Evolutionary conservation across 2,797 vertebrate genomes (phyloP), one percentile per base, ranked within the genome.

Genomic region (Enteromius thamalakanensis): DNA sequence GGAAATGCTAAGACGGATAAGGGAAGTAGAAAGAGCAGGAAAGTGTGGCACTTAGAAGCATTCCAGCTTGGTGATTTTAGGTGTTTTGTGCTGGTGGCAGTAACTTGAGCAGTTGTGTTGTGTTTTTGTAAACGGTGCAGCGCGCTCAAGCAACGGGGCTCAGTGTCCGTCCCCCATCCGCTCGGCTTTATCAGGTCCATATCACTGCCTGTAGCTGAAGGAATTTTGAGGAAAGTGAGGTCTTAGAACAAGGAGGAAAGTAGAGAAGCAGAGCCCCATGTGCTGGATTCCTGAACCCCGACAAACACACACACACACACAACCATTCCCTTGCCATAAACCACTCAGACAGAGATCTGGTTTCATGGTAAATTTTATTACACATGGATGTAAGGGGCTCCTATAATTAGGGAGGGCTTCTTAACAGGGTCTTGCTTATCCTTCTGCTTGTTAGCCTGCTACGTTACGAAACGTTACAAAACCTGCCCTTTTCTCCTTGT

Each of bases 341-440:
- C 82, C 83, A 81, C 71, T 78, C 79, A 84, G 58, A 78, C 79
- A 49, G 53, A 75, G 78, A 86, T 84, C 85, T 62, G 42, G 87
- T 88, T 89, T 88, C 86, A 81, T 71, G 82, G 65, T 85, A 81
- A 87, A 85, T 79, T 79, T 80, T 81, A 83, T 86, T 85, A 84
- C 86, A 86, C 77, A 81, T 85, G 80, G 71, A 85, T 87, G 81
- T 76, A 67, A 75, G 82, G 80, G 87, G 78, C 70, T 87, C 76
- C 76, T 79, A 62, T 77, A 80, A 83, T 84, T 86, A 84, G 76
- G 70, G 84, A 82, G 87, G 62, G 71, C 72, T 86, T 84, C 81
- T 80, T 79, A 87, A 79, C 71, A 37, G 26, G 34, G 77, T 70
- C 79, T 75, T 64, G 47, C 67, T 78, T 55, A 83, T 75, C 72